Percentiles rank a stretch among this genome's conserved stretches.
phyloP scores from a whole-genome alignment of 2,797 vertebrate genomes.

The Sebastes cheni region DNA sequence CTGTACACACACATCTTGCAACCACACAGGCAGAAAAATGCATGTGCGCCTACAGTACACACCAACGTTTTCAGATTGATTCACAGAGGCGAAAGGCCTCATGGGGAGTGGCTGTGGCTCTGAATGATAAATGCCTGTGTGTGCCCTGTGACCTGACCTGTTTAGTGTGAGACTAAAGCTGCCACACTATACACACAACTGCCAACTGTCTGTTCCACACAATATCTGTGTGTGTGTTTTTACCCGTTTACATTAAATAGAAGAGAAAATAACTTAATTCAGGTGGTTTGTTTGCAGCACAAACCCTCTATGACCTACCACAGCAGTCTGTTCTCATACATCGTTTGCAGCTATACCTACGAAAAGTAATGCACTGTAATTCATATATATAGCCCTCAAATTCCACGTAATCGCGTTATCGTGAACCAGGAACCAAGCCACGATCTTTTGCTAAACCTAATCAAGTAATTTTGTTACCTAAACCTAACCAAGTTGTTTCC shows the following conservation, averaged over 20 bases:
- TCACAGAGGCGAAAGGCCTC: slow-evolving; percentile 33
- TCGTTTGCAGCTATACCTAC: too few species aligned
- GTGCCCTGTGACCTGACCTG: slow-evolving; percentile 44
- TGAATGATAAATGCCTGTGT: slow-evolving; percentile 48
- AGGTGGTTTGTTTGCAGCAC: background rate
- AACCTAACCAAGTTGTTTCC: too few species aligned
- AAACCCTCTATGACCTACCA: background rate
- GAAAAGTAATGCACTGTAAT: too few species aligned
- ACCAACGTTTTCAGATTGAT: slow-evolving; percentile 43
- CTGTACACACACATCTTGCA: background rate
- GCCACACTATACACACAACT: background rate
- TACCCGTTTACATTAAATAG: background rate
- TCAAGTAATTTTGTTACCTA: too few species aligned
- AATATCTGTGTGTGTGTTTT: background rate
- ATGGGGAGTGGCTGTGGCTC: slow-evolving; percentile 28
- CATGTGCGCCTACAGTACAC: background rate
- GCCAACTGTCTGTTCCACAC: background rate
- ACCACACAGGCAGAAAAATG: slow-evolving; percentile 11
- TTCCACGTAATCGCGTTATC: too few species aligned
- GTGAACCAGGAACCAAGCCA: too few species aligned
- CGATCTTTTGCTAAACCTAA: too few species aligned
- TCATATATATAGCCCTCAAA: too few species aligned
- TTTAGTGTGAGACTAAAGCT: slow-evolving; percentile 24
- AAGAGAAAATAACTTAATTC: background rate
- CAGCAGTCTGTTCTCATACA: too few species aligned